phyloP scores from a whole-genome alignment of 2,888 invertebrate species.

The Steinernema scapterisci region DNA sequence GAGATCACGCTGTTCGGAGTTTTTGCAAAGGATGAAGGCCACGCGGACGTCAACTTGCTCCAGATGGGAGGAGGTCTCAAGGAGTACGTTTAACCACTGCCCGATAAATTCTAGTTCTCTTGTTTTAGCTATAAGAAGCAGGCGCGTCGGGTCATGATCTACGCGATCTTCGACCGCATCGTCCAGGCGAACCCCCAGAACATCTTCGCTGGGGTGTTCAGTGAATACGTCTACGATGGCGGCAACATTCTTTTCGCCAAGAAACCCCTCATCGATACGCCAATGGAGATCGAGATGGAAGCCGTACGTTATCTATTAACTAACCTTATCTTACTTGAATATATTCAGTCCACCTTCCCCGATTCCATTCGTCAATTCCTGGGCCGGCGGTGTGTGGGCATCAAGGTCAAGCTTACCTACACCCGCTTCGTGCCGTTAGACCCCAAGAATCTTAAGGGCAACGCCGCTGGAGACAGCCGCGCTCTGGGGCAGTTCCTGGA shows the following conservation, averaged over 20 bases:
- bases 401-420: constrained; percentile 14
- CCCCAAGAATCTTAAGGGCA: background rate
- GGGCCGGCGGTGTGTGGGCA: background rate
- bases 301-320: background rate
- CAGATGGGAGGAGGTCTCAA: background rate
- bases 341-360: background rate
- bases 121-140: background rate
- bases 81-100: background rate
- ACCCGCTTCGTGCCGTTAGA: background rate
- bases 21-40: background rate
- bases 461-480: background rate
- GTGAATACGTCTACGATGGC: background rate
- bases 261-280: background rate
- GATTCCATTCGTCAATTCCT: background rate
- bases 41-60: background rate
- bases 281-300: background rate
- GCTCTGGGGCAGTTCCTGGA: constrained; percentile 5
- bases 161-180: background rate
- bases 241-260: background rate
- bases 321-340: background rate
- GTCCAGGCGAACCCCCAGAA: background rate
- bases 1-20: background rate
- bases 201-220: background rate
- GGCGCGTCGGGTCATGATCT: background rate
- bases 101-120: background rate